Percentiles rank a stretch among this genome's conserved stretches.
phyloP scores from a whole-genome alignment of 2,113 vertebrate genomes.

The Albula goreensis region DNA sequence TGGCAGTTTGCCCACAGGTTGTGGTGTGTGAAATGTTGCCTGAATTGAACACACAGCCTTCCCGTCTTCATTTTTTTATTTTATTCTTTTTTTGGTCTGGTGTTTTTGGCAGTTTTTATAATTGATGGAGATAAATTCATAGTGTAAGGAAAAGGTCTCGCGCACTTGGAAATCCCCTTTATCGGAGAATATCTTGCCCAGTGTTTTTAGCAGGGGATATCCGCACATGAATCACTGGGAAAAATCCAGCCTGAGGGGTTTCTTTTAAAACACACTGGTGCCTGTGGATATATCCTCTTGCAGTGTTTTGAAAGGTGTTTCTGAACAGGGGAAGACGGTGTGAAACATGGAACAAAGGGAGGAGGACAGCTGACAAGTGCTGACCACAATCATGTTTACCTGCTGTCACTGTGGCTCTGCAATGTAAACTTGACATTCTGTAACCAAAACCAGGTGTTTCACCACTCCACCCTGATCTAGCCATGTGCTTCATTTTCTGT shows the following conservation, averaged over 20 bases:
- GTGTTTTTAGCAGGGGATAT: not conserved
- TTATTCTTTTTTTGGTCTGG: not conserved
- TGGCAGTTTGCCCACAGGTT: not conserved
- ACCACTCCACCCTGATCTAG: not conserved
- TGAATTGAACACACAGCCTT: not conserved
- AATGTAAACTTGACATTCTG: not conserved
- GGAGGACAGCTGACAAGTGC: too few relatives aligned
- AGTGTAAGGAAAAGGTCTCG: not conserved
- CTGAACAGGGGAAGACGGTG: not conserved
- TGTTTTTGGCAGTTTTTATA: too few relatives aligned
- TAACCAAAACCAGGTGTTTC: not conserved
- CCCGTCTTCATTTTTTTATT: not conserved
- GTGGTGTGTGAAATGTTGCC: not conserved
- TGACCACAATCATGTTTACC: not conserved
- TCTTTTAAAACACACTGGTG: not conserved
- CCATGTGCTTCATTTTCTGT: not conserved
- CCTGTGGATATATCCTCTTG: not conserved
- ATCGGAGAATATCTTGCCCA: not conserved
- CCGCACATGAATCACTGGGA: not conserved
- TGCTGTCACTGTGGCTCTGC: not conserved
- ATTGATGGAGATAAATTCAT: not conserved
- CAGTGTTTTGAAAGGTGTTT: not conserved
- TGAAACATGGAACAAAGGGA: not conserved
- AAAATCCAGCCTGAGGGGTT: not conserved
- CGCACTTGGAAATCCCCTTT: not conserved